Percentiles rank a stretch among this genome's conserved stretches.
Evolutionary conservation across 2,113 vertebrate species (phyloP).

Genomic region (Notechis scutatus): DNA sequence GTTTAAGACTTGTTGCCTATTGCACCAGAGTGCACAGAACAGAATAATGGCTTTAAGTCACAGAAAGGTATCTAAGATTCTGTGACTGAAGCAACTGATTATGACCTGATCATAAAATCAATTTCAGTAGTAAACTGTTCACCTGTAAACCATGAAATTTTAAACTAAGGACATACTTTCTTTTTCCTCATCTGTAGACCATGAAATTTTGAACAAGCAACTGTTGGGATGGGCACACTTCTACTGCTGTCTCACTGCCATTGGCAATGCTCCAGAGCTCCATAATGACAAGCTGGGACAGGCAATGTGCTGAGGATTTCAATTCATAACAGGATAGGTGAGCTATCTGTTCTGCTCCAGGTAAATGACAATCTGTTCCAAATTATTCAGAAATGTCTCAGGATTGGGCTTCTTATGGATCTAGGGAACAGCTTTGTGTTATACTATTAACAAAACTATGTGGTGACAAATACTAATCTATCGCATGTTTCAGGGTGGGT

Average conservation of each 20-base stretch:
- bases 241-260: not conserved
- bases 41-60: not conserved
- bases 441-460: not conserved
- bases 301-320: not conserved
- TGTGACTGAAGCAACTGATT: not conserved
- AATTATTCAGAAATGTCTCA: not conserved
- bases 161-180: not conserved
- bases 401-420: not conserved
- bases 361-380: not conserved
- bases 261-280: not conserved
- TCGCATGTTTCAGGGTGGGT: not conserved
- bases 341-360: not conserved
- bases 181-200: not conserved
- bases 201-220: not conserved
- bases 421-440: not conserved
- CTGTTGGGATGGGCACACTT: not conserved
- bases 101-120: not conserved
- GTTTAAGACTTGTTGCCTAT: not conserved
- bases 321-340: not conserved
- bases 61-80: not conserved
- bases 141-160: not conserved
- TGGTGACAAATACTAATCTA: not conserved
- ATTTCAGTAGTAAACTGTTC: not conserved
- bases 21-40: not conserved
- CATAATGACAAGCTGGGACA: not conserved